Evolutionary conservation across 2,113 vertebrate species (phyloP).

Genomic region (Arizona elegans): DNA sequence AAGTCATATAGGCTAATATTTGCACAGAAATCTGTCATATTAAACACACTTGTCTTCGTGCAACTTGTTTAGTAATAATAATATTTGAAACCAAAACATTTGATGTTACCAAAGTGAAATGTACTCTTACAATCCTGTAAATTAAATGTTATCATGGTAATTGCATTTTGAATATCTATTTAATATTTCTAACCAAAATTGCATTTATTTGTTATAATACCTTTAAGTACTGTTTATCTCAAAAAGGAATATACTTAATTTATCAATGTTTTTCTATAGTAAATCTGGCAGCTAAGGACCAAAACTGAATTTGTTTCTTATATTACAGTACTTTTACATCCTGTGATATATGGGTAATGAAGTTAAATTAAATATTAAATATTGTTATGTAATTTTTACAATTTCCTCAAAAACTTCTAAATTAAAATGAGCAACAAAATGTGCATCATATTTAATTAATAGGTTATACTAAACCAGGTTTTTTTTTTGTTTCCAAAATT

Average conservation of each 20-base stretch:
- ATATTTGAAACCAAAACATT: not conserved
- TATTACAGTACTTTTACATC: not conserved
- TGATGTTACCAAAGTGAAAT: not conserved
- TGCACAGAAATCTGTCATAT: not conserved
- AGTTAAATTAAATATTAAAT: not conserved
- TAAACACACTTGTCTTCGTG: not conserved
- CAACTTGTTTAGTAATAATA: conserved; percentile 3
- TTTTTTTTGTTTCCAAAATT: not conserved
- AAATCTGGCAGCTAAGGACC: not conserved
- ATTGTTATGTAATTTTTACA: not conserved
- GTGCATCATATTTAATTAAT: not conserved
- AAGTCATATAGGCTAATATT: conserved; percentile 63
- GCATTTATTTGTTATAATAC: not conserved
- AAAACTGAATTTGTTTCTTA: not conserved
- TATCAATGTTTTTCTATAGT: not conserved
- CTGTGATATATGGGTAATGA: not conserved
- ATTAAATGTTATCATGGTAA: not conserved
- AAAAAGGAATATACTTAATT: not conserved
- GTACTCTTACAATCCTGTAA: not conserved
- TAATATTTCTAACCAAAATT: not conserved
- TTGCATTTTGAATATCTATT: not conserved
- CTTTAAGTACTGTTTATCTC: not conserved
- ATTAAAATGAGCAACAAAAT: not conserved
- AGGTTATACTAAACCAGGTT: not conserved
- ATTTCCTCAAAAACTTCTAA: not conserved